Conservation (phyloP, 2,113 vertebrate genomes). For the Podiceps cristatus region DNA sequence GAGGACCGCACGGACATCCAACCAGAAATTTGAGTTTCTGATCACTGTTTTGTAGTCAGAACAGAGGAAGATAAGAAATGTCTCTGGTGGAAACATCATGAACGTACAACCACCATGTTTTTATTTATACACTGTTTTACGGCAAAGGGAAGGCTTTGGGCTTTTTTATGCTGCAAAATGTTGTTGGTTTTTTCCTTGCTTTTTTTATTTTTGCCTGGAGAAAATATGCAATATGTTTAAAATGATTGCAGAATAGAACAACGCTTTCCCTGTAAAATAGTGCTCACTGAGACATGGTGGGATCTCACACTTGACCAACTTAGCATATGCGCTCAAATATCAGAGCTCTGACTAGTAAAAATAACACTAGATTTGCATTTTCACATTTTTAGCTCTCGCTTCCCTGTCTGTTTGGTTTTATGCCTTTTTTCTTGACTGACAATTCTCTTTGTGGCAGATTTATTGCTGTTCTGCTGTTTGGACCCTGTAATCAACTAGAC, state of each 20-base stretch:
- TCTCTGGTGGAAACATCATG: background rate
- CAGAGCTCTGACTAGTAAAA: constrained; percentile 60
- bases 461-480: constrained; percentile 48
- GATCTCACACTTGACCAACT: constrained; percentile 61
- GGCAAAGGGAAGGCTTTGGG: constrained; percentile 25
- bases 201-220: background rate
- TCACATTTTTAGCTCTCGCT: constrained; percentile 49
- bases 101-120: background rate
- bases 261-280: constrained; percentile 5
- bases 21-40: background rate
- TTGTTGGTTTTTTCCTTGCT: background rate
- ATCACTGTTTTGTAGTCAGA: background rate
- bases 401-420: constrained; percentile 54
- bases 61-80: background rate
- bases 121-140: constrained; percentile 10
- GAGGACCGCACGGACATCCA: background rate
- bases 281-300: constrained; percentile 17
- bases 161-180: constrained; percentile 28
- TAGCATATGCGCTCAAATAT: constrained; percentile 43
- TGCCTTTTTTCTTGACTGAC: constrained; percentile 45
- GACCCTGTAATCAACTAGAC: constrained; percentile 47
- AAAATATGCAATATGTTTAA: background rate
- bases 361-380: constrained; percentile 61
- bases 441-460: constrained; percentile 50
- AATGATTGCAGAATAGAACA: background rate